A percentile compares a stretch with the other conserved stretches of the same genome.
These are phyloP conservation scores for Neodiprion fabricii DNA, from an alignment of 1,140 invertebrate species.

Conservation along the genomic window DNA sequence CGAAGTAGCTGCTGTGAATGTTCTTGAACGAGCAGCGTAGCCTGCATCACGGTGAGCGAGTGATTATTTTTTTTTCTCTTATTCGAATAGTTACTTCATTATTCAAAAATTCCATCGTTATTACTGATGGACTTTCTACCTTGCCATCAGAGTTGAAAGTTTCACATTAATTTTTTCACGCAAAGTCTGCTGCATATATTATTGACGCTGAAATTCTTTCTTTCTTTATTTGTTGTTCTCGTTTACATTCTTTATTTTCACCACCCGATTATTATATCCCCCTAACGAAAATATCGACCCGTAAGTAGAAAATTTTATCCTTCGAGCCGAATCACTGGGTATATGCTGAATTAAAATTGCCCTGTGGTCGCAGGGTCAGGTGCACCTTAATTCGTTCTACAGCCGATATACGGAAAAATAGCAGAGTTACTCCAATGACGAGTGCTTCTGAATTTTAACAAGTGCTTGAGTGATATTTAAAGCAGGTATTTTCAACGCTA, in stretches of 20 bases:
- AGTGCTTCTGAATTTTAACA: too few relatives aligned
- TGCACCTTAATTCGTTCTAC: too few relatives aligned
- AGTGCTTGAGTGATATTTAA: too few relatives aligned
- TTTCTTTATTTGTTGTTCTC: not conserved
- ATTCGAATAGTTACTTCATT: not conserved
- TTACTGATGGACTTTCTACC: not conserved
- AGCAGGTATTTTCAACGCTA: too few relatives aligned
- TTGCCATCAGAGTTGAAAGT: not conserved
- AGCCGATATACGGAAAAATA: too few relatives aligned
- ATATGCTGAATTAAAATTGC: too few relatives aligned
- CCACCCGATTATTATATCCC: too few relatives aligned
- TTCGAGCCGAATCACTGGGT: too few relatives aligned
- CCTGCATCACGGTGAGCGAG: not conserved
- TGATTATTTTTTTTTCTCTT: not conserved
- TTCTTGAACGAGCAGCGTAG: not conserved
- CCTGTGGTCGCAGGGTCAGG: too few relatives aligned
- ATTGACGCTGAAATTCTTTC: not conserved
- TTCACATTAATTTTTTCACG: not conserved
- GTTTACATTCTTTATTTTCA: not conserved
- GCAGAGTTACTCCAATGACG: too few relatives aligned
- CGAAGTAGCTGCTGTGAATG: not conserved
- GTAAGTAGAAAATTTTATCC: too few relatives aligned
- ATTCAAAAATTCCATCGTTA: not conserved
- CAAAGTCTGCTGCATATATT: not conserved
- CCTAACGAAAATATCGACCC: too few relatives aligned